A percentile compares a stretch with the other conserved stretches of the same genome.
These are phyloP conservation scores for Achlya flavicornis DNA, from an alignment of 2,888 invertebrate genomes.

Conservation along the genomic window DNA sequence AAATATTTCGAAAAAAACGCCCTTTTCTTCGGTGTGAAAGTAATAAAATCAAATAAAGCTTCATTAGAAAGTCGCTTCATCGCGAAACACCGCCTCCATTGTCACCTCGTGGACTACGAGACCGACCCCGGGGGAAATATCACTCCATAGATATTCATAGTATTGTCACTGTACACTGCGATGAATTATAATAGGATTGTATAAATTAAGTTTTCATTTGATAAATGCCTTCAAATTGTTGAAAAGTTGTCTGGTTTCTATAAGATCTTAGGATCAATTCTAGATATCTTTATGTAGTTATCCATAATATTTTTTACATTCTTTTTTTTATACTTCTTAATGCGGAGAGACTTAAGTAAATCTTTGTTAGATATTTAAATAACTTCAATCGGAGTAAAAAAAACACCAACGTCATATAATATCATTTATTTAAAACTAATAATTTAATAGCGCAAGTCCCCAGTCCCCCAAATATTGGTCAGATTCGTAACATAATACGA, in stretches of 20 bases:
- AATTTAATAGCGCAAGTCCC: background rate
- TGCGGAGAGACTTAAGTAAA: too few species aligned
- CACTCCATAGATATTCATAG: conserved; percentile 6
- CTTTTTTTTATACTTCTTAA: too few species aligned
- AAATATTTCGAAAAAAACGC: too few species aligned
- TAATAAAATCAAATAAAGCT: conserved; percentile 22
- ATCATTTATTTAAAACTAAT: too few species aligned
- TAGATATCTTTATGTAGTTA: too few species aligned
- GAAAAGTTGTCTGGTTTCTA: too few species aligned
- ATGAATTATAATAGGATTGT: background rate
- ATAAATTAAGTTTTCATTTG: background rate
- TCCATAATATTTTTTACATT: too few species aligned
- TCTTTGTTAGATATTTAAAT: too few species aligned
- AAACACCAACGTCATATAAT: too few species aligned
- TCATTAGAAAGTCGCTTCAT: conserved; percentile 35
- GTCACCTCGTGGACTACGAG: conserved; percentile 27
- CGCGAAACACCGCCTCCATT: conserved; percentile 29
- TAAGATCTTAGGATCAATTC: too few species aligned
- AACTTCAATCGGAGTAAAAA: too few species aligned
- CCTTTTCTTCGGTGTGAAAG: background rate
- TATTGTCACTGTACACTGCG: background rate
- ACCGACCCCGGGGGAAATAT: background rate
- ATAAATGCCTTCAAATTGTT: background rate
- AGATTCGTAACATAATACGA: conserved; percentile 22
- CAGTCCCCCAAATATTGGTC: background rate